These are phyloP conservation scores for Scomber scombrus DNA, from an alignment of 2,113 vertebrate genomes.

Conservation along the genomic window DNA sequence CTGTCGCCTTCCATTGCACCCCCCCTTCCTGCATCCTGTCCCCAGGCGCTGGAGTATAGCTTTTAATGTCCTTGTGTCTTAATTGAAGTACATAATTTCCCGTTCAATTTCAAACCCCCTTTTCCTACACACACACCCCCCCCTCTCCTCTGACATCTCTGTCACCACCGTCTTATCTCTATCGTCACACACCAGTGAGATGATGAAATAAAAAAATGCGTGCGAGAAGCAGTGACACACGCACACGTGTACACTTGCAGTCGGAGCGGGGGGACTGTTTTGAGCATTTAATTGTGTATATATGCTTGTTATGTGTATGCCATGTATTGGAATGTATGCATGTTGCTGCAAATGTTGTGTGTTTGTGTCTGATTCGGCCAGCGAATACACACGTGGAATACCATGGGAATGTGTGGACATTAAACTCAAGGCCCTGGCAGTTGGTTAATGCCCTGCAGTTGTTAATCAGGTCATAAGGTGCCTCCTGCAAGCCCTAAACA, in stretches of 20 bases:
- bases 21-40: conserved; percentile 65
- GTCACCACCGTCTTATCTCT: conserved; percentile 79
- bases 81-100: conserved; percentile 85
- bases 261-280: background rate
- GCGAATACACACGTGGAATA: conserved; percentile 31
- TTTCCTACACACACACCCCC: background rate
- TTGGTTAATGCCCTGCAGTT: conserved; percentile 64
- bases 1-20: conserved; percentile 74
- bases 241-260: conserved; percentile 26
- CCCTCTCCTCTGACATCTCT: conserved; percentile 69
- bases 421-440: conserved; percentile 50
- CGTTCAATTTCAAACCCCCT: conserved; percentile 71
- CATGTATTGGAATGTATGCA: background rate
- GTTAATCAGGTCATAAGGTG: conserved; percentile 61
- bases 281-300: conserved; percentile 10
- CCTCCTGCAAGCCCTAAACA: conserved; percentile 40
- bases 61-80: conserved; percentile 81
- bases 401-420: conserved; percentile 43
- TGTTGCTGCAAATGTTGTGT: background rate
- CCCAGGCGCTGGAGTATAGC: conserved; percentile 75
- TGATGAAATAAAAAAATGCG: conserved; percentile 75
- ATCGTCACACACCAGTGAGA: conserved; percentile 78
- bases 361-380: background rate
- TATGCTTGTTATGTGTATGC: background rate
- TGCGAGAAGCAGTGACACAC: conserved; percentile 15